These are phyloP conservation scores for Tetraodon nigroviridis DNA, from an alignment of 2,113 vertebrate species.

Conservation along the genomic window DNA sequence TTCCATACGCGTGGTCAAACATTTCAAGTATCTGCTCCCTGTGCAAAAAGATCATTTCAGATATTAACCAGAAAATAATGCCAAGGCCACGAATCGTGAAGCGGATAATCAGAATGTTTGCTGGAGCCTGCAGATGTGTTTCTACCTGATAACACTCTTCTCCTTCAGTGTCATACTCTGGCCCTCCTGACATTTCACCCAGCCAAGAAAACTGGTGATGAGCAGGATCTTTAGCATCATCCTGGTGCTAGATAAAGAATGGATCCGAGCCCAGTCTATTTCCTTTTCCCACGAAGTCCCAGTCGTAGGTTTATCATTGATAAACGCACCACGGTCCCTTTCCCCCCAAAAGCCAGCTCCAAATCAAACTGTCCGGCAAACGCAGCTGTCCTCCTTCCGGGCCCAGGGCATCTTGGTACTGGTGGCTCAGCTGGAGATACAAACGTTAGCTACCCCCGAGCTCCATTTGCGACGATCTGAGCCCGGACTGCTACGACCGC, in stretches of 20 bases:
- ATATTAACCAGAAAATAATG: background rate
- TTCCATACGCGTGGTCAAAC: conserved; percentile 81
- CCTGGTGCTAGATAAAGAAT: conserved; percentile 1
- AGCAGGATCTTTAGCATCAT: conserved; percentile 53
- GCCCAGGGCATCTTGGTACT: conserved; percentile 18
- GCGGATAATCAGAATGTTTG: background rate
- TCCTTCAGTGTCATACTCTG: conserved; percentile 73
- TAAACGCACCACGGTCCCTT: conserved; percentile 24
- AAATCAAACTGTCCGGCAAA: conserved; percentile 41
- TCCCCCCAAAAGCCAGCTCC: conserved; percentile 23
- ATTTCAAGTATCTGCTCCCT: conserved; percentile 79
- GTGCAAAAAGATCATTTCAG: conserved; percentile 17
- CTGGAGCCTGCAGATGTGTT: background rate
- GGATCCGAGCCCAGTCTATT: conserved; percentile 2
- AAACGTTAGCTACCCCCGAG: conserved; percentile 27
- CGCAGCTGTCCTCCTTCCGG: conserved; percentile 28
- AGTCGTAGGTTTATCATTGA: background rate
- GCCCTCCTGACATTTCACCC: conserved; percentile 56
- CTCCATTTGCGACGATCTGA: conserved; percentile 13
- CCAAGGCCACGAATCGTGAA: background rate
- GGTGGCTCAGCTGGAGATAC: background rate
- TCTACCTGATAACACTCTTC: conserved; percentile 71
- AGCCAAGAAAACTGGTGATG: conserved; percentile 49
- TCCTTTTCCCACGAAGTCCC: conserved; percentile 9
- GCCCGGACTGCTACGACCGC: conserved; percentile 14